phyloP scores from a whole-genome alignment of 2,113 vertebrate species.

The Penelope pileata region DNA sequence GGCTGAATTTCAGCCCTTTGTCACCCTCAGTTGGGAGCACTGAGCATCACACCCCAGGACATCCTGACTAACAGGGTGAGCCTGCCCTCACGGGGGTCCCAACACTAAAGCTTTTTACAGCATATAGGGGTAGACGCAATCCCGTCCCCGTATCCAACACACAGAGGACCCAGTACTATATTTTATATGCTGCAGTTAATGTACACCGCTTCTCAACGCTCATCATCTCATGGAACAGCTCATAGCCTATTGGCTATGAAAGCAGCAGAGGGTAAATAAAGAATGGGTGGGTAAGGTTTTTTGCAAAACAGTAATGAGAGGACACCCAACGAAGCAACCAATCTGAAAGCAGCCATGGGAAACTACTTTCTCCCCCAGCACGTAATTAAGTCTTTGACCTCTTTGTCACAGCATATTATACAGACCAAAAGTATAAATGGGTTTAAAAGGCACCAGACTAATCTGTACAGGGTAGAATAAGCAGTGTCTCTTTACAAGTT shows the following conservation, averaged over 20 bases:
- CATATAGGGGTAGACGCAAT: neutral
- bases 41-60: fast-evolving
- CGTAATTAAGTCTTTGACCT: neutral
- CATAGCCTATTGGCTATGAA: neutral
- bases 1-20: neutral
- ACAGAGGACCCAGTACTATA: neutral
- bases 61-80: neutral
- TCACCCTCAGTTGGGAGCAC: neutral
- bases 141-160: neutral
- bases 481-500: neutral
- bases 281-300: neutral
- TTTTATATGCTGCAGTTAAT: neutral
- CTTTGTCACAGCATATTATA: neutral
- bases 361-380: neutral
- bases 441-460: neutral
- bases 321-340: neutral
- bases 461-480: neutral
- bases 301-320: neutral
- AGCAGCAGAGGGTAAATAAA: neutral
- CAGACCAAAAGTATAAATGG: neutral
- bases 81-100: neutral
- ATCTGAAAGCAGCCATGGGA: neutral
- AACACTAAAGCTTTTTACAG: neutral
- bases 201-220: neutral
- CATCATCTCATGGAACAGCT: neutral